phyloP scores from a whole-genome alignment of 2,888 invertebrate species.

The Encarsia formosa region DNA sequence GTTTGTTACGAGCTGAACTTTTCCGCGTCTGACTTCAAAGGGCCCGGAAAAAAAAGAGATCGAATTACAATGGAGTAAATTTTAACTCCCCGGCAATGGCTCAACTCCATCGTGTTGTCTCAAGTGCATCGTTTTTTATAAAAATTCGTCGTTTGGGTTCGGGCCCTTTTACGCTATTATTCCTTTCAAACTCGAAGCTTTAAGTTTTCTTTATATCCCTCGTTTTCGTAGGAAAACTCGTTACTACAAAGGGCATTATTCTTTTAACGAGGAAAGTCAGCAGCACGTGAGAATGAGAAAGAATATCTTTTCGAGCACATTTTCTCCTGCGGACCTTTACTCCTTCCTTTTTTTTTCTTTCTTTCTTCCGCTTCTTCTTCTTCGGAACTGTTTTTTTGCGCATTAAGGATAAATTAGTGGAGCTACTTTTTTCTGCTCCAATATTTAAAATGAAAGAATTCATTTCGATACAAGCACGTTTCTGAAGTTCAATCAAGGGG shows the following conservation, averaged over 20 bases:
- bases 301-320: background rate
- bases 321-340: background rate
- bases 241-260: slow-evolving; percentile 31
- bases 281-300: slow-evolving; percentile 3
- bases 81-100: slow-evolving; percentile 11
- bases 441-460: no score
- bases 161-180: background rate
- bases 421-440: no score
- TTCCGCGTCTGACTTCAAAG: slow-evolving; percentile 17
- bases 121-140: background rate
- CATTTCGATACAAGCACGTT: no score
- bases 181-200: no score
- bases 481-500: no score
- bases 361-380: no score
- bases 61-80: slow-evolving; percentile 12
- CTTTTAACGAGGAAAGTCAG: slow-evolving; percentile 35
- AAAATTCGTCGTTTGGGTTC: background rate
- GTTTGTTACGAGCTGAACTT: slow-evolving; percentile 12
- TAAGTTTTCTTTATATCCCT: no score
- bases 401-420: no score
- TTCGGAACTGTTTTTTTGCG: no score
- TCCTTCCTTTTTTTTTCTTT: background rate
- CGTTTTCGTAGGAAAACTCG: slow-evolving; percentile 9
- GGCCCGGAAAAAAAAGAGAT: slow-evolving; percentile 8
- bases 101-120: no score